Conservation (phyloP, 2,113 vertebrate genomes). For the Melanerpes formicivorus region DNA sequence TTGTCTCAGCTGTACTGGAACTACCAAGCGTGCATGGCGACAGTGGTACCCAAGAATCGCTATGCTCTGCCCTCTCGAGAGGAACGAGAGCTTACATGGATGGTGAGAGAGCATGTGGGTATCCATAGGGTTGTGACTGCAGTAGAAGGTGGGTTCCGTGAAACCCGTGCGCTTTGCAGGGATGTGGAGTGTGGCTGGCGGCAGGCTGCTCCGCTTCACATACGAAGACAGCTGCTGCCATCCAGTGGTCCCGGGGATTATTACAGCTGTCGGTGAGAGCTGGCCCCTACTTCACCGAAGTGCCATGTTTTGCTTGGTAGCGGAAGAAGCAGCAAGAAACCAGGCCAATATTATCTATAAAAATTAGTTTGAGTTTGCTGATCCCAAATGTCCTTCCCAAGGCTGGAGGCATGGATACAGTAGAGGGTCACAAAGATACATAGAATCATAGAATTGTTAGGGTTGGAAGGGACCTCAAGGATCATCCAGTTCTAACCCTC, state of each 20-base stretch:
- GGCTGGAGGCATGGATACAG: background rate
- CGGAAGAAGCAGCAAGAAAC: background rate
- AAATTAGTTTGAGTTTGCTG: background rate
- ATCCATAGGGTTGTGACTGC: accelerated
- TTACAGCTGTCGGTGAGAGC: background rate
- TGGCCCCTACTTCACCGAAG: accelerated
- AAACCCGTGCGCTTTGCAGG: accelerated
- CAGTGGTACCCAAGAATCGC: accelerated
- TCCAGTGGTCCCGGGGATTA: constrained; percentile 18
- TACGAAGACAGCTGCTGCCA: constrained; percentile 46
- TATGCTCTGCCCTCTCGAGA: background rate
- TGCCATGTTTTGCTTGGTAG: accelerated
- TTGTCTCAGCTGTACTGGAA: background rate
- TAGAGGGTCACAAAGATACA: background rate
- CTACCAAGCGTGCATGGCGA: accelerated
- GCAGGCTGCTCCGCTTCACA: background rate
- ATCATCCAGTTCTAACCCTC: too few species aligned
- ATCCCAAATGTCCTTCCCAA: background rate
- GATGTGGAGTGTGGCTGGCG: background rate
- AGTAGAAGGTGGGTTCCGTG: accelerated
- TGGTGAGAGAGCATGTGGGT: background rate
- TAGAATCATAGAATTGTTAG: too few species aligned
- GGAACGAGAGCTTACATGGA: accelerated
- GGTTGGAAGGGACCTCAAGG: too few species aligned
- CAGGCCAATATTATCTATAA: accelerated